Evolutionary conservation across 1,140 invertebrate genomes (phyloP).

Genomic region (Brachionus rubens): DNA sequence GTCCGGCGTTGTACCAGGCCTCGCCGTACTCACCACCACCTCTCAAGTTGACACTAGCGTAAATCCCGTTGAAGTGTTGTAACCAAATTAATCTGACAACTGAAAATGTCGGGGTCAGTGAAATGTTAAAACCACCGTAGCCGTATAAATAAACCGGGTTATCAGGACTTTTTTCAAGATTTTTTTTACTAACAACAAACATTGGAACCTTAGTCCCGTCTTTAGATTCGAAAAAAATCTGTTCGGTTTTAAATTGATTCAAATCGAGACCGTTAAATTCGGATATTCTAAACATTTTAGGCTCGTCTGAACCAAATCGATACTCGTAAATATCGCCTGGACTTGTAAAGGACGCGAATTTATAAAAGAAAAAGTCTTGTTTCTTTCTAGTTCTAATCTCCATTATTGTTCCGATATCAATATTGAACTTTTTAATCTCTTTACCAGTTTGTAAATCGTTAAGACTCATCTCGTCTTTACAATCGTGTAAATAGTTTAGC

Average conservation of each 20-base stretch:
- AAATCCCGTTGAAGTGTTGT: conserved; percentile 79
- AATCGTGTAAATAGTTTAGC: conserved; percentile 85
- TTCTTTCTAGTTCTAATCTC: conserved; percentile 79
- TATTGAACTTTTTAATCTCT: conserved; percentile 64
- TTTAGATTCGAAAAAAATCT: conserved; percentile 89
- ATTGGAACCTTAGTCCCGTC: conserved; percentile 92
- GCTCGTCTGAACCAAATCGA: conserved; percentile 70
- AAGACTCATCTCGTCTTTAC: conserved; percentile 82
- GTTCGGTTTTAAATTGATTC: conserved; percentile 75
- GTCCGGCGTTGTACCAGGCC: conserved; percentile 89
- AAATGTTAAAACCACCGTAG: conserved; percentile 95
- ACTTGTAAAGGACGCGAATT: conserved; percentile 86
- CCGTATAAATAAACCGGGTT: conserved; percentile 83
- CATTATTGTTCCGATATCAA: conserved; percentile 80
- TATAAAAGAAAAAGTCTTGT: conserved; percentile 79
- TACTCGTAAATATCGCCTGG: conserved; percentile 84
- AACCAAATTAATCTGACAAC: conserved; percentile 80
- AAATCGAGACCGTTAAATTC: conserved; percentile 79
- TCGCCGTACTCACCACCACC: conserved; percentile 97
- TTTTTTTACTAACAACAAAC: conserved; percentile 71
- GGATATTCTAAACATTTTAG: conserved; percentile 75
- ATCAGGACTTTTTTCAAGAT: conserved; percentile 66
- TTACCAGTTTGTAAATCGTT: conserved; percentile 71
- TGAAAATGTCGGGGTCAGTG: conserved; percentile 78
- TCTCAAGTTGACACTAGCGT: conserved; percentile 87